Evolutionary conservation across 92 coral and sea anemone species (phyloP).

Genomic region (Epizoanthus ramosus): DNA sequence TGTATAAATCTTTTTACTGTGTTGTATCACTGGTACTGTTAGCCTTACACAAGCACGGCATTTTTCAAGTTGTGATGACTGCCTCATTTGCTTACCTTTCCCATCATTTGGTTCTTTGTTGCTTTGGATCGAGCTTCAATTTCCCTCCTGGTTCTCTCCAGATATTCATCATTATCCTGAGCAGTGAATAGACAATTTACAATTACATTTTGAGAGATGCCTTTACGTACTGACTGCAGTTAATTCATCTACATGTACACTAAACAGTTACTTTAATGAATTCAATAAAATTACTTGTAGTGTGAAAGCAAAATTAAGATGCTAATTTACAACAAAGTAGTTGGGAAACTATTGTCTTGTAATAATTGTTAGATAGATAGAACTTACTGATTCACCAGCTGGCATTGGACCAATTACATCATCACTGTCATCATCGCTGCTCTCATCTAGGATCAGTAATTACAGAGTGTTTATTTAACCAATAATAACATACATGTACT

Average conservation of each 20-base stretch:
- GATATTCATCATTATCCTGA: conserved; percentile 60
- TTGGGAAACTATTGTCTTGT: no score
- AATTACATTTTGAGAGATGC: background rate
- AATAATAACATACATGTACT: no score
- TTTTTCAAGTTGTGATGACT: background rate
- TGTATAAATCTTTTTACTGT: background rate
- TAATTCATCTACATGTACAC: background rate
- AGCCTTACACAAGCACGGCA: background rate
- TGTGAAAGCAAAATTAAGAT: background rate
- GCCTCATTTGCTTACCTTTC: conserved; percentile 64
- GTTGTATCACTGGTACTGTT: no score
- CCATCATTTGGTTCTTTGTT: conserved; percentile 77
- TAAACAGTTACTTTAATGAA: background rate
- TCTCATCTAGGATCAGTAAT: conserved; percentile 10
- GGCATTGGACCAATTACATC: conserved; percentile 86
- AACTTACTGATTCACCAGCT: conserved; percentile 65
- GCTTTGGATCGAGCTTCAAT: conserved; percentile 86
- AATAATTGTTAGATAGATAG: background rate
- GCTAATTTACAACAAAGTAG: background rate
- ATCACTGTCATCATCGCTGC: conserved; percentile 56
- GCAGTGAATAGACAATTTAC: background rate
- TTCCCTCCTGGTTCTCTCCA: conserved; percentile 75
- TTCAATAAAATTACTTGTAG: background rate
- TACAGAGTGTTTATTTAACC: background rate
- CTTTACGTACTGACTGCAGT: no score